Conservation (phyloP, 2,888 invertebrate species). For the Clanis bilineata region DNA sequence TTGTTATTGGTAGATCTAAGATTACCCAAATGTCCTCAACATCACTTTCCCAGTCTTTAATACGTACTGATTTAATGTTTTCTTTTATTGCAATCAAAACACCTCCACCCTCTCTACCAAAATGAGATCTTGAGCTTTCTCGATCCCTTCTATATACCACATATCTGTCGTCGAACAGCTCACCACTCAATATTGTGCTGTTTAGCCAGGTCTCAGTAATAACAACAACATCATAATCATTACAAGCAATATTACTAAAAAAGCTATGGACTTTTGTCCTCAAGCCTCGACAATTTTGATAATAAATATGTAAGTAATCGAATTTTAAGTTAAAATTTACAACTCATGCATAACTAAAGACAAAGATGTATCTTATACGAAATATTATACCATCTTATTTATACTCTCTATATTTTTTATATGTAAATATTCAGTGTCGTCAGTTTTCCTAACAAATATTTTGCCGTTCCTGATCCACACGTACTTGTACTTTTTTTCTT, state of each 20-base stretch:
- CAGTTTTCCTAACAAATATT: not conserved
- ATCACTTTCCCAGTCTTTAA: no score
- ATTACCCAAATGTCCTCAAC: no score
- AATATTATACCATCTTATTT: not conserved
- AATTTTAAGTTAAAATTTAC: not conserved
- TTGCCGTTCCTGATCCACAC: not conserved
- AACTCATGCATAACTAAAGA: not conserved
- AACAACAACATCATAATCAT: no score
- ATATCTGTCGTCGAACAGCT: not conserved
- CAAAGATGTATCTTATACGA: not conserved
- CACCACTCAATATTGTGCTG: not conserved
- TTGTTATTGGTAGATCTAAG: no score
- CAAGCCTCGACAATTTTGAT: not conserved
- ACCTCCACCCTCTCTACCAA: no score
- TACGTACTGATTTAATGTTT: no score
- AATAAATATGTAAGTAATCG: not conserved
- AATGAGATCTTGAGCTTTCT: no score
- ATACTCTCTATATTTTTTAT: not conserved
- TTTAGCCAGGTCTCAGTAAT: not conserved
- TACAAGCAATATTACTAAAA: not conserved
- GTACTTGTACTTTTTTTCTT: not conserved
- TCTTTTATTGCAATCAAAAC: no score
- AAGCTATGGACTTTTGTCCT: not conserved
- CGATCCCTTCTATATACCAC: not conserved
- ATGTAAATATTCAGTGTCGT: not conserved